Base-by-base conservation (phyloP, 2,888 invertebrate species). In the Eilema sororculum region DNA sequence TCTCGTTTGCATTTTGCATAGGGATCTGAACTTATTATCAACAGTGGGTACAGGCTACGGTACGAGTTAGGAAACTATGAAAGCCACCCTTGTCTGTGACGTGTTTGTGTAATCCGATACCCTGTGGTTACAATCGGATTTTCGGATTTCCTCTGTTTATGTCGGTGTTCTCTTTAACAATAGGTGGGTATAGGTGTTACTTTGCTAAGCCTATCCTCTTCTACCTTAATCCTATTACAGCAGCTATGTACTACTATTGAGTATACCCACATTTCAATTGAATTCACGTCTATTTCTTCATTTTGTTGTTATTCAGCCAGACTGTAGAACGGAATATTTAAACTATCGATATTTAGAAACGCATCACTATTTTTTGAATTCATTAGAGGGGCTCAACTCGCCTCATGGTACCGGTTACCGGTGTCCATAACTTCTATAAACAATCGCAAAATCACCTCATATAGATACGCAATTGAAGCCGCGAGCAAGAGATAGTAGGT, bases 61-160 rank as follows among this genome's bases (percentile, higher is more conserved):
- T 33, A n/a, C 12, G 65, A 12, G 16, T 30, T 56, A 24, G 22
- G n/a, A 56, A 30, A 65, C 56, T 56, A 52, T 64, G 46, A 28
- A 65, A 33, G 30, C 24, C 30, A 6, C 20, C 22, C 22, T 52
- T n/a, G 37, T 28, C 58, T 28, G 37, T 28, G 37, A 57, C 24
- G 30, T 59, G 28, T 30, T 58, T 28, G 46, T 67, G 46, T 67
- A 67, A 67, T 67, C 66, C 57, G 25, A 66, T 20, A 60, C 52
- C 30, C 25, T 41, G 30, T 37, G 33, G 41, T 25, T 24, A 5
- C 68, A 79, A 72, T 65, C 65, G 59, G 68, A 71, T 78, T 75
- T 64, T 33, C 52, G 60, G 59, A 65, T 68, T 68, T 66, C 64
- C 16, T 62, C 64, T 30, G 41, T 62, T 30, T 13, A 64, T 56